These are phyloP conservation scores for Mobula hypostoma DNA, from an alignment of 2,113 vertebrate genomes.

Conservation along the genomic window DNA sequence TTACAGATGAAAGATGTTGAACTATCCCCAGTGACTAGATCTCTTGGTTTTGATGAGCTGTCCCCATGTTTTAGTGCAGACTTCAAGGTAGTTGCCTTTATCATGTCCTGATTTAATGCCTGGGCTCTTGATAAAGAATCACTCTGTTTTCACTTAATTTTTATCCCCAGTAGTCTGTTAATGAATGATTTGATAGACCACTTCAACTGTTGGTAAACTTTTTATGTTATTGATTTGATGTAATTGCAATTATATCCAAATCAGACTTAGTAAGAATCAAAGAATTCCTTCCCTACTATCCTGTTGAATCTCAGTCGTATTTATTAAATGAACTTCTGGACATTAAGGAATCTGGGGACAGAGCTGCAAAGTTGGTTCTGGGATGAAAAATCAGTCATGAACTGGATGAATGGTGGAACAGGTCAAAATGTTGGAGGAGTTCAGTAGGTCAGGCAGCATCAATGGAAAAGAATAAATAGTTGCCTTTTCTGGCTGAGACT, in stretches of 20 bases:
- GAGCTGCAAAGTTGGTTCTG: no score
- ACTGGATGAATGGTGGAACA: no score
- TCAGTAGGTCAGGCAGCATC: no score
- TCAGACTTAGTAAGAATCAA: neutral
- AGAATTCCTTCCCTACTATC: neutral
- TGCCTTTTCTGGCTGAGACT: no score
- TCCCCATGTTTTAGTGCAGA: neutral
- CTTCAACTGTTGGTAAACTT: neutral
- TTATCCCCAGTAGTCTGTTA: neutral
- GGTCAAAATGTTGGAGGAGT: no score
- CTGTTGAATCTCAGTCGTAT: no score
- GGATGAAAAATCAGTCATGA: no score
- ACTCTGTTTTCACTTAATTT: neutral
- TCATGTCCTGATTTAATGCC: neutral
- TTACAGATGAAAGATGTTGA: no score
- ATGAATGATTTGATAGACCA: neutral
- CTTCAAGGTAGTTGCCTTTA: neutral
- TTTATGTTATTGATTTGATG: neutral
- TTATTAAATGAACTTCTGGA: no score
- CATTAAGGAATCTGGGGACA: no score
- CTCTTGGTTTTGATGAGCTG: neutral
- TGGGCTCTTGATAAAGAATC: neutral
- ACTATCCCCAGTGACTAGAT: no score
- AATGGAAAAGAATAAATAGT: no score
- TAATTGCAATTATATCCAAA: neutral